A percentile compares a stretch with the other conserved stretches of the same genome.
Evolutionary conservation across 1,140 invertebrate species (phyloP).

Genomic region (Diorhabda sublineata): DNA sequence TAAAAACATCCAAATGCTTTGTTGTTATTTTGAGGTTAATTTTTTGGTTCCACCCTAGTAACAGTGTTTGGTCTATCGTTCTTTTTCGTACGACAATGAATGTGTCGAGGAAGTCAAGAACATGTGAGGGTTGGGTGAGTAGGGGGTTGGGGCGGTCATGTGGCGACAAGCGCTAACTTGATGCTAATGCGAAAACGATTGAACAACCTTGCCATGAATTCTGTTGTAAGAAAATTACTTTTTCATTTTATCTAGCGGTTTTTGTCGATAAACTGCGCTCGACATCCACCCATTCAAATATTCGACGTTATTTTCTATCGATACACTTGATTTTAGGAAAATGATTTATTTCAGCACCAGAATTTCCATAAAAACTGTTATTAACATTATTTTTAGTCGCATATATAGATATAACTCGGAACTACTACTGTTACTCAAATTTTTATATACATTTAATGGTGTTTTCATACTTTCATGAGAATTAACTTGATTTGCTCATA

Average conservation of each 20-base stretch:
- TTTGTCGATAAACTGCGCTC: constrained; percentile 26
- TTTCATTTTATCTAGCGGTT: constrained; percentile 45
- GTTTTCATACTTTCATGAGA: no score
- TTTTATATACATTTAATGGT: no score
- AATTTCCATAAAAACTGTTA: no score
- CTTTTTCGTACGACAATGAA: constrained; percentile 8
- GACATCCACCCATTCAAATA: background rate
- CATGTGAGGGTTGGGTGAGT: constrained; percentile 12
- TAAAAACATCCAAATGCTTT: no score
- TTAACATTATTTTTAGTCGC: no score
- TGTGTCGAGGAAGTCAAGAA: background rate
- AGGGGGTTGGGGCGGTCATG: constrained; percentile 28
- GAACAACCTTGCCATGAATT: constrained; percentile 44
- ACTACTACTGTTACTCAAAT: no score
- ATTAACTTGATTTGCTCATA: no score
- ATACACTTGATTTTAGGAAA: background rate
- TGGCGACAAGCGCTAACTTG: constrained; percentile 44
- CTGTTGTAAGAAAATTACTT: constrained; percentile 46
- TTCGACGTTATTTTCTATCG: background rate
- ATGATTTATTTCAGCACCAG: no score
- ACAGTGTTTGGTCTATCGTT: background rate
- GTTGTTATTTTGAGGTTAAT: no score
- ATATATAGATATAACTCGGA: no score
- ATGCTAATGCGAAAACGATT: constrained; percentile 45
- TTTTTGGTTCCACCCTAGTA: no score